Evolutionary conservation across 1,140 invertebrate genomes (phyloP), one percentile per base, ranked within the genome.

Genomic region (Euura lappo): DNA sequence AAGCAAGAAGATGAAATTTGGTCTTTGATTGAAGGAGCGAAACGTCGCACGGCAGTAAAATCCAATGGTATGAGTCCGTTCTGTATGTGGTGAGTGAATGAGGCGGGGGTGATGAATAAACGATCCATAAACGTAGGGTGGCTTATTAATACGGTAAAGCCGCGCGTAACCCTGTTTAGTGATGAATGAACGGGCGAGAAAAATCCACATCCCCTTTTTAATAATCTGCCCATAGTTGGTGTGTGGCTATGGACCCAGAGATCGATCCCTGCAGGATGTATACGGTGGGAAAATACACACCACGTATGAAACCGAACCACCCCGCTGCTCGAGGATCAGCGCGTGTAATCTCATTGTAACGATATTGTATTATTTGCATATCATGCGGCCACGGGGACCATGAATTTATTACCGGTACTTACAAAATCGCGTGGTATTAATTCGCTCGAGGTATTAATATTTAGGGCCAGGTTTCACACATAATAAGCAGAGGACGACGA

Each of bases 261-360:
- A 8, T 7, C 68, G 43, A n/a, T 66, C 71, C 47, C 74, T 67
- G 44, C 8, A 28, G 28, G 28, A 13, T 44, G 28, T 28, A 42
- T 68, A 72, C 65, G 74, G 72, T 78, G 74, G 74, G 76, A 78
- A 76, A 78, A 74, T 76, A 76, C 72, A 76, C 68, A 60, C 51
- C 68, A 60, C 51, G 28, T 28, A 28, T 28, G 28, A 28, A 28
- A 72, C 74, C 71, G 68, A 28, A 28, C 28, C 74, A n/a, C 64
- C 11, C 43, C 42, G 8, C 67, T n/a, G 72, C 42, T 73, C 72
- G 77, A 78, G 51, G 51, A 82, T 82, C 76, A 78, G 73, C 77
- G 78, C 78, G 74, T 80, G 81, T 83, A 82, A 83, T 82, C 80
- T 82, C 75, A 74, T 72, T 74, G 72, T 80, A 81, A 82, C 76